phyloP scores from a whole-genome alignment of 1,140 invertebrate species.

The Grapholita molesta region DNA sequence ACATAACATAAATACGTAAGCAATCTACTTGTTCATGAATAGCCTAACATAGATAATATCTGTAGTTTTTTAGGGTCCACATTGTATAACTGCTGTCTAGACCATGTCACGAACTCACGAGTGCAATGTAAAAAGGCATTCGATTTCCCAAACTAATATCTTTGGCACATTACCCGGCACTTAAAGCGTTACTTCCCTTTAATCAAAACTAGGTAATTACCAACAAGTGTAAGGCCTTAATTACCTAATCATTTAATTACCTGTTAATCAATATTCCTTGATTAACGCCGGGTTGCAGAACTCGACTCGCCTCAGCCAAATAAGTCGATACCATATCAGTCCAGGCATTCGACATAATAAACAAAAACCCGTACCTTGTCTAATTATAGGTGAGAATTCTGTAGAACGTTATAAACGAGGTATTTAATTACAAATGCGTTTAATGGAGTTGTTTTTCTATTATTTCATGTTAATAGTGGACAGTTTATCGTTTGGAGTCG shows the following conservation, averaged over 20 bases:
- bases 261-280: background rate
- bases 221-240: background rate
- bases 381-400: background rate
- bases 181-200: background rate
- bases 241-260: background rate
- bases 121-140: background rate
- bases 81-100: background rate
- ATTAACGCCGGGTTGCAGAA: background rate
- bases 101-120: background rate
- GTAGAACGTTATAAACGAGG: background rate
- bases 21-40: no score
- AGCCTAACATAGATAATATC: no score
- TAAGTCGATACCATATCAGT: background rate
- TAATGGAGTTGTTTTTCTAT: background rate
- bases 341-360: background rate
- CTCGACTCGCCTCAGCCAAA: background rate
- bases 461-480: background rate
- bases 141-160: background rate
- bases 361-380: background rate
- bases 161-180: background rate
- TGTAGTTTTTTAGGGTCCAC: background rate
- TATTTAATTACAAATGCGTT: background rate
- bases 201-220: background rate
- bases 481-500: background rate
- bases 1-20: no score